Percentiles rank a stretch among this genome's conserved stretches.
Evolutionary conservation across 2,113 vertebrate genomes (phyloP).

Genomic region (Lycaon pictus): DNA sequence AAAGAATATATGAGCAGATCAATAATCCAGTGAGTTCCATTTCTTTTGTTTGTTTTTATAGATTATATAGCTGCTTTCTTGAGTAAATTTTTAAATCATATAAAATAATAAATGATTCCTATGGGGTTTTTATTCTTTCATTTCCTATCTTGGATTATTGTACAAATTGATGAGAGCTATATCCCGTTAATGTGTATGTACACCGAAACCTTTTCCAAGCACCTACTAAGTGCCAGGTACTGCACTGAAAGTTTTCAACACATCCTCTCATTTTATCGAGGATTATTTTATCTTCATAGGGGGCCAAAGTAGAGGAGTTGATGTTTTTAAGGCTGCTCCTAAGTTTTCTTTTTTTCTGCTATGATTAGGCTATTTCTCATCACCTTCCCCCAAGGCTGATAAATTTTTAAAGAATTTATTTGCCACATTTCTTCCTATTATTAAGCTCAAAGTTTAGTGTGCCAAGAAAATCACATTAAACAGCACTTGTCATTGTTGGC

Average conservation of each 20-base stretch:
- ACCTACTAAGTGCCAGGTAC: not conserved
- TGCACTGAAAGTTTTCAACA: not conserved
- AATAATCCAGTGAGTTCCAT: conserved; percentile 1
- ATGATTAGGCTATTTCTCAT: conserved; percentile 22
- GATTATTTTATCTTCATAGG: not conserved
- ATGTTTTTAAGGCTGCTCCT: conserved; percentile 17
- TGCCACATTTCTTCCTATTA: conserved; percentile 39
- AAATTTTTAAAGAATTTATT: conserved; percentile 53
- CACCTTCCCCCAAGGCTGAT: not conserved
- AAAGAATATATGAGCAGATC: conserved; percentile 32
- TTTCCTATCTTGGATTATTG: not conserved
- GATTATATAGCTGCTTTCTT: not conserved
- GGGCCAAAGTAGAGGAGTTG: not conserved
- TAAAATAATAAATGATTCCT: conserved; percentile 3
- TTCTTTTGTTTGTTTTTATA: not conserved
- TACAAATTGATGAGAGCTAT: not conserved
- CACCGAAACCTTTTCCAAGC: not conserved
- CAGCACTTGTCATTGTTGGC: not conserved
- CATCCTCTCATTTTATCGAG: not conserved
- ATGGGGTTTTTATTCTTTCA: not conserved
- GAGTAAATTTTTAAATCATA: conserved; percentile 18
- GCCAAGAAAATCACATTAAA: conserved; percentile 56
- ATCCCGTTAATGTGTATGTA: not conserved
- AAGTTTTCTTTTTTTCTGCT: not conserved
- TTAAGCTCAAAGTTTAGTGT: not conserved